A percentile compares a stretch with the other conserved stretches of the same genome.
Evolutionary conservation across 2,113 vertebrate species (phyloP).

Genomic region (Calyptommatus sinebrachiatus): DNA sequence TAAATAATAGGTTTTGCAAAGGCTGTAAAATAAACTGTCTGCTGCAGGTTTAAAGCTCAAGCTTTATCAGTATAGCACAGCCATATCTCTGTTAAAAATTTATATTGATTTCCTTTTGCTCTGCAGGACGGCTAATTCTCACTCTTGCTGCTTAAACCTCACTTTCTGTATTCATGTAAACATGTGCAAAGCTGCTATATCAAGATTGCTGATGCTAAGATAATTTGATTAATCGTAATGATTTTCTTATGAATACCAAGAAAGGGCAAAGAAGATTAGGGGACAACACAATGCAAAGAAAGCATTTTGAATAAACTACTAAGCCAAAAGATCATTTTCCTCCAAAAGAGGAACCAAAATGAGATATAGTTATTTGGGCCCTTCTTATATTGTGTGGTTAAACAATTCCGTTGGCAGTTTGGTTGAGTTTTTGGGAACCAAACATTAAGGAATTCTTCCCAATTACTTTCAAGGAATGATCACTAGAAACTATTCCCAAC

Average conservation of each 20-base stretch:
- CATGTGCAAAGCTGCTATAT: constrained; percentile 50
- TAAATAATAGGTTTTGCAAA: constrained; percentile 22
- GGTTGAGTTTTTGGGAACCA: constrained; percentile 5
- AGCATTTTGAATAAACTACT: constrained; percentile 26
- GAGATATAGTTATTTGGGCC: not conserved
- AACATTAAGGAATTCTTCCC: too few species aligned
- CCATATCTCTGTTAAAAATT: constrained; percentile 48
- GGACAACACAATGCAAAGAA: constrained; percentile 29
- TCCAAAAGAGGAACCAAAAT: constrained; percentile 15
- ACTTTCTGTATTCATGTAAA: constrained; percentile 56
- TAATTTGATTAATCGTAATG: constrained; percentile 67
- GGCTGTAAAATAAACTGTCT: constrained; percentile 23
- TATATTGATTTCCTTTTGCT: constrained; percentile 47
- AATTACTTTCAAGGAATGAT: too few species aligned
- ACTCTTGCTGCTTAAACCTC: constrained; percentile 53
- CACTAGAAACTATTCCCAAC: too few species aligned
- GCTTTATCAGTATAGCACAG: constrained; percentile 27
- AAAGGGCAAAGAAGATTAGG: constrained; percentile 45
- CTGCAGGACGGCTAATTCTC: constrained; percentile 46
- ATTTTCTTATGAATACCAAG: constrained; percentile 48
- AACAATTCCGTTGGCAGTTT: not conserved
- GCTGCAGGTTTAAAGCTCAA: constrained; percentile 37
- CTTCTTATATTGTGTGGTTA: too few species aligned
- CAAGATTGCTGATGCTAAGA: constrained; percentile 66
- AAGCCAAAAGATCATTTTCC: constrained; percentile 34